Evolutionary conservation across 2,888 invertebrate species (phyloP), one percentile per base, ranked within the genome.

Genomic region (Clepsis dumicolana): DNA sequence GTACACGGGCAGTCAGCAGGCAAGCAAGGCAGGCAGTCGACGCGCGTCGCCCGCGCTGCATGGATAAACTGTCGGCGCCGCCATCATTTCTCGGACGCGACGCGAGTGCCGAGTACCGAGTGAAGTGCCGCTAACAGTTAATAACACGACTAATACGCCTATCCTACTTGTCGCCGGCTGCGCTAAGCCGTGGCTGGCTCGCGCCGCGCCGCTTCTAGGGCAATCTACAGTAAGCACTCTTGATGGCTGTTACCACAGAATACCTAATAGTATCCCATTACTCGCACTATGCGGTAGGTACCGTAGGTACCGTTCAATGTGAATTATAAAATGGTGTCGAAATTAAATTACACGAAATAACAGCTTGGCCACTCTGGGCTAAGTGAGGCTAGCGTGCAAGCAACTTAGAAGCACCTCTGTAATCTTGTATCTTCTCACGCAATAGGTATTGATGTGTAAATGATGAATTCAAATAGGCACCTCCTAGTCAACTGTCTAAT

Each of bases 191-290:
- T 8, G 29, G 29, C 29, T 29, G 5, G 38, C 50, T 4, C 12
- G 24, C 7, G 5, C 52, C 25, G n/a, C 21, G 2, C 21, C 21
- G 32, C 32, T 35, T 54, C 56, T 32, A 56, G 35, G 56, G 21
- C 56, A 24, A 56, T 21, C 52, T 25, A 25, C 52, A 52, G 52
- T 52, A 52, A 52, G 52, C 14, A n/a, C 52, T n/a, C n/a, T 25
- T 25, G 48, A 24, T 24, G 48, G 48, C 24, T 50, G 52, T 52
- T 52, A 52, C 52, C 52, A 25, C 52, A n/a, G 52, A 52, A 52
- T 25, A 52, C 25, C 52, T 52, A 52, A 24, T 25, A 52, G 52
- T 52, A 52, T 35, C 35, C 35, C 35, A 56, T 56, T 56, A 56
- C 56, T 24, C 56, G 35, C 35, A 21, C 25, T 35, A 35, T 56